These are phyloP conservation scores for Patella pellucida DNA, from an alignment of 2,888 invertebrate genomes.

Conservation along the genomic window DNA sequence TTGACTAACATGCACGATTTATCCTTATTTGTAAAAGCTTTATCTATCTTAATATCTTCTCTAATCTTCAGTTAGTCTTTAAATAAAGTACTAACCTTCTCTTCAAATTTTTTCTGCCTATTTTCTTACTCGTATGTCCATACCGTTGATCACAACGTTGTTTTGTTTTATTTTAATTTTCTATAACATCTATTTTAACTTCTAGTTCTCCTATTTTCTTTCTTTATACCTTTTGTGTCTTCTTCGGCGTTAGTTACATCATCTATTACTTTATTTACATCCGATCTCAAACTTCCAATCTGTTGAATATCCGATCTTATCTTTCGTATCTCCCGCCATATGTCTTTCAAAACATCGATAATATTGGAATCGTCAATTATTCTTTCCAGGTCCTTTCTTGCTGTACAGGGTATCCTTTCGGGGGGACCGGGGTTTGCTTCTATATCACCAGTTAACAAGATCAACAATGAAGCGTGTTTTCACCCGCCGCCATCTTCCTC, in stretches of 20 bases:
- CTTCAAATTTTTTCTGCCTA: not conserved
- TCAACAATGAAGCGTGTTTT: not conserved
- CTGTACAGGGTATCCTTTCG: no score
- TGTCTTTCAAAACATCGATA: not conserved
- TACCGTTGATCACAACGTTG: not conserved
- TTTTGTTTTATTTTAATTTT: not conserved
- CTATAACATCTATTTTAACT: not conserved
- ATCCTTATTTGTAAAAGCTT: not conserved
- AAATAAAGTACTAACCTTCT: not conserved
- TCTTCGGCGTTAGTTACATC: not conserved
- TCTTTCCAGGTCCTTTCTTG: not conserved
- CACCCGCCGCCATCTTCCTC: no score
- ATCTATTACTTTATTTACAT: not conserved
- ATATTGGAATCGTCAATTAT: not conserved
- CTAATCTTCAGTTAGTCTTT: not conserved
- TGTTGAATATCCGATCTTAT: not conserved
- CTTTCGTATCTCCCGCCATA: not conserved
- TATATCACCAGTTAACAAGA: not conserved
- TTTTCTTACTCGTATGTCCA: not conserved
- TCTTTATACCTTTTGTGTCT: not conserved
- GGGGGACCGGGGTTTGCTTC: not conserved
- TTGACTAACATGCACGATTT: not conserved
- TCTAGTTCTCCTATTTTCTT: not conserved
- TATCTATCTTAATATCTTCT: not conserved
- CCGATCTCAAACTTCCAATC: not conserved